These are phyloP conservation scores for Gopherus flavomarginatus DNA, from an alignment of 2,113 vertebrate genomes.

Conservation along the genomic window DNA sequence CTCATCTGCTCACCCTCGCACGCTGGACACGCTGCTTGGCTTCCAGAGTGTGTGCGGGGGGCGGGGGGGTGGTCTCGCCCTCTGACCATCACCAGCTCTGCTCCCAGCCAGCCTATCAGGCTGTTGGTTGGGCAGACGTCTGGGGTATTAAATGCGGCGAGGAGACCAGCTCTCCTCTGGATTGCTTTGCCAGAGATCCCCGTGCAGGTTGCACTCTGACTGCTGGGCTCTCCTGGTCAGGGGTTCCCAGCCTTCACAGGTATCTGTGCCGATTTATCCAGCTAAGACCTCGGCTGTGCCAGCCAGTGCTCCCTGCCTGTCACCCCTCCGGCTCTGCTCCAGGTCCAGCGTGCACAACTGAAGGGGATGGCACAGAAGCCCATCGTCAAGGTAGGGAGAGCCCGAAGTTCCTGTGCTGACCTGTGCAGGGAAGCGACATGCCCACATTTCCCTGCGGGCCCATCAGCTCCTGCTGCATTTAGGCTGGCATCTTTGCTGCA, in stretches of 20 bases:
- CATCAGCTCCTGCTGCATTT: not conserved
- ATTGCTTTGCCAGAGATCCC: not conserved
- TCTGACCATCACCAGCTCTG: not conserved
- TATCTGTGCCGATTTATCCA: not conserved
- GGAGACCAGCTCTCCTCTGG: not conserved
- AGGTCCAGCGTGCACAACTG: not conserved
- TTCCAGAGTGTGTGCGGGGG: not conserved
- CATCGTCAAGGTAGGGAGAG: not conserved
- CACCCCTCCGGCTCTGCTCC: too few species aligned
- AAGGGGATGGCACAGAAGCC: not conserved
- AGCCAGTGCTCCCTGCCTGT: not conserved
- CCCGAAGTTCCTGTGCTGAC: not conserved
- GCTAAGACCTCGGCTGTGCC: not conserved
- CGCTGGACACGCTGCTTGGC: not conserved
- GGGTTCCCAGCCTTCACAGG: too few species aligned
- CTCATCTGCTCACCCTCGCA: not conserved
- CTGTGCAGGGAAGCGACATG: not conserved
- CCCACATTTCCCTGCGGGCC: fast-evolving
- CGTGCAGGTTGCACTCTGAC: not conserved
- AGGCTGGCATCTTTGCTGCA: not conserved
- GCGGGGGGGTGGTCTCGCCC: not conserved
- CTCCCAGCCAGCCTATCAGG: not conserved
- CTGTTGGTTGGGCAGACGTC: not conserved
- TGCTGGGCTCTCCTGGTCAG: not conserved
- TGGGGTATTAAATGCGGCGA: not conserved